Evolutionary conservation across 1,140 invertebrate genomes (phyloP).

Genomic region (Heterodera schachtii): DNA sequence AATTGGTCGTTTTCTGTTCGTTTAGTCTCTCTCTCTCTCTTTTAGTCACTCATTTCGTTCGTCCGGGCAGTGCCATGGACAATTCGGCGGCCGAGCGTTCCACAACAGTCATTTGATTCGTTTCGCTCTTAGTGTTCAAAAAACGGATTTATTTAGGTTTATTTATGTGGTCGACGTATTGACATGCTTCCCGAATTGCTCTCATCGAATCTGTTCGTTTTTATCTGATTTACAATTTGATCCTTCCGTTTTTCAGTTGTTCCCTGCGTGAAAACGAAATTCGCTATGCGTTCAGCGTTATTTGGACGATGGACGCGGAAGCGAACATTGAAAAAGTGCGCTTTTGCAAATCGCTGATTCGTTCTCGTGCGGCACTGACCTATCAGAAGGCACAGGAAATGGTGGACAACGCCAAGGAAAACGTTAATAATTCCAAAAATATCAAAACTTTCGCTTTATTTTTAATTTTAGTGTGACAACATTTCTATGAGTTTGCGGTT

Average conservation of each 20-base stretch:
- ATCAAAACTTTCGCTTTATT: neutral
- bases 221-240: slow-evolving; percentile 5
- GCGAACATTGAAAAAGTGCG: slow-evolving; percentile 77
- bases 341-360: slow-evolving; percentile 90
- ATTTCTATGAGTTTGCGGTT: neutral
- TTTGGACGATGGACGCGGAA: slow-evolving; percentile 86
- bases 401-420: slow-evolving; percentile 83
- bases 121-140: neutral
- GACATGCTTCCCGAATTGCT: slow-evolving; percentile 76
- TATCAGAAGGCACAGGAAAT: slow-evolving; percentile 64
- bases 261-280: slow-evolving; percentile 83
- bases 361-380: slow-evolving; percentile 68
- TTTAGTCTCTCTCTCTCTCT: neutral
- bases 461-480: neutral
- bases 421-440: slow-evolving; percentile 34
- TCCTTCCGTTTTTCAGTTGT: slow-evolving; percentile 11
- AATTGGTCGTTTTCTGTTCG: neutral
- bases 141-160: slow-evolving; percentile 40
- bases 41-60: slow-evolving; percentile 84
- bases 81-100: slow-evolving; percentile 55
- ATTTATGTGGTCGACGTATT: slow-evolving; percentile 66
- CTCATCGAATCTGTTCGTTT: slow-evolving; percentile 82
- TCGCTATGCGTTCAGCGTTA: slow-evolving; percentile 86
- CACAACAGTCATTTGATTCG: slow-evolving; percentile 44
- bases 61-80: slow-evolving; percentile 83